phyloP scores from a whole-genome alignment of 2,113 vertebrate species.

The Dicaeum eximium region DNA sequence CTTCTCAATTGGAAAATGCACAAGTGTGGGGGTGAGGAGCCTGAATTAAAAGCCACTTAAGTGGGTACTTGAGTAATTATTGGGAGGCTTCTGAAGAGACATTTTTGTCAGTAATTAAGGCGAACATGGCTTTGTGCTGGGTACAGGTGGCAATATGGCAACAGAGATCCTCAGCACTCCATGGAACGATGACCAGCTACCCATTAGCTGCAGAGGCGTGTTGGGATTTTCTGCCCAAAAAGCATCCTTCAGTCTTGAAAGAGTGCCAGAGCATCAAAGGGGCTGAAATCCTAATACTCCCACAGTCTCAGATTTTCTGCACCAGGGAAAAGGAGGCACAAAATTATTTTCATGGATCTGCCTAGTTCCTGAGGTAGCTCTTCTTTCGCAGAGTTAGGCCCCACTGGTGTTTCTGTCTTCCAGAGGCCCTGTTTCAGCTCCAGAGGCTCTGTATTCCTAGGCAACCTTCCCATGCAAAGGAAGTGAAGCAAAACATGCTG shows the following conservation, averaged over 20 bases:
- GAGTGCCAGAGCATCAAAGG: neutral
- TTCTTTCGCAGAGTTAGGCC: neutral
- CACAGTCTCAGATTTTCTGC: neutral
- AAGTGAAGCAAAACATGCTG: neutral
- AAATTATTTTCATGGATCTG: neutral
- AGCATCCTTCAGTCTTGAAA: neutral
- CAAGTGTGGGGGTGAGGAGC: neutral
- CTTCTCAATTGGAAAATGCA: neutral
- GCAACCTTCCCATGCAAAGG: neutral
- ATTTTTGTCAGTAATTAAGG: conserved; percentile 49
- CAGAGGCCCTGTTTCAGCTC: neutral
- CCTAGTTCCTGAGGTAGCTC: neutral
- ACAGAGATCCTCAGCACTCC: neutral
- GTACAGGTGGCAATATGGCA: conserved; percentile 7
- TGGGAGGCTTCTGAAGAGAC: conserved; percentile 37
- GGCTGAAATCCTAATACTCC: neutral
- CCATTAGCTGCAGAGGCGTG: neutral
- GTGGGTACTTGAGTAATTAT: conserved; percentile 47
- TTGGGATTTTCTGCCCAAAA: neutral
- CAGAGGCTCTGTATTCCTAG: neutral
- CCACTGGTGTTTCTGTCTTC: neutral
- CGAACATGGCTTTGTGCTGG: neutral
- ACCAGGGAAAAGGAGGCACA: neutral
- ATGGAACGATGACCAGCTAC: neutral
- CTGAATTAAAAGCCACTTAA: conserved; percentile 61